Evolutionary conservation across 2,888 invertebrate genomes (phyloP), one percentile per base, ranked within the genome.

Genomic region (Leucophenga montana): DNA sequence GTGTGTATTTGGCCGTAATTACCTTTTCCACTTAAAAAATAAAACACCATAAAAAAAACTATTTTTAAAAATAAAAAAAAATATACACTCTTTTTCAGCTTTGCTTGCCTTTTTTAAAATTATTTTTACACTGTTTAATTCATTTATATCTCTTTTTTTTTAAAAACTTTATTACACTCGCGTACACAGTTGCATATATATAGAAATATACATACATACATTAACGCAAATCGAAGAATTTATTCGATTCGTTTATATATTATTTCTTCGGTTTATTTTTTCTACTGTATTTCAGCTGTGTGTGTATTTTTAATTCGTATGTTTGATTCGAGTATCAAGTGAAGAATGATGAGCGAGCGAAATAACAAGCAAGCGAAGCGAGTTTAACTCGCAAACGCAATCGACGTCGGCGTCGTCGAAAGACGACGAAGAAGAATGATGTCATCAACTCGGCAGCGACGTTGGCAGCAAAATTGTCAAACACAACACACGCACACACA

Each of bases 401-500:
- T 33, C 33, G 33, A 33, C 33, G 33, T n/a, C n/a, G n/a, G n/a
- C 27, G 27, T 27, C 70, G 71, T 66, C 70, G 71, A 70, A 70
- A 68, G 3, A 4, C 27, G 3, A 4, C 27, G 11, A 68, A 71
- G 71, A 50, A 50, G 50, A 73, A 72, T 76, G 76, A 76, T 76
- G 76, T 76, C 76, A 76, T 76, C 76, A 73, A 72, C 72, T 72
- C 69, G 70, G 70, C 68, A 71, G 71, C 69, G 39, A 39, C 11
- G 39, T 39, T 39, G 39, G 39, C 39, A 39, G 39, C 11, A 39
- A 39, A 39, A 27, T 27, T 27, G 27, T 27, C 39, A 39, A 8
- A 39, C 11, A 39, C 39, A 39, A 70, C 70, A 70, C 53, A 53
- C 64, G 48, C 67, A 54, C 67, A 48, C 64, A 39, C 33, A 33